Base-by-base conservation (phyloP, 2,113 vertebrate genomes). In the Chaenocephalus aceratus region DNA sequence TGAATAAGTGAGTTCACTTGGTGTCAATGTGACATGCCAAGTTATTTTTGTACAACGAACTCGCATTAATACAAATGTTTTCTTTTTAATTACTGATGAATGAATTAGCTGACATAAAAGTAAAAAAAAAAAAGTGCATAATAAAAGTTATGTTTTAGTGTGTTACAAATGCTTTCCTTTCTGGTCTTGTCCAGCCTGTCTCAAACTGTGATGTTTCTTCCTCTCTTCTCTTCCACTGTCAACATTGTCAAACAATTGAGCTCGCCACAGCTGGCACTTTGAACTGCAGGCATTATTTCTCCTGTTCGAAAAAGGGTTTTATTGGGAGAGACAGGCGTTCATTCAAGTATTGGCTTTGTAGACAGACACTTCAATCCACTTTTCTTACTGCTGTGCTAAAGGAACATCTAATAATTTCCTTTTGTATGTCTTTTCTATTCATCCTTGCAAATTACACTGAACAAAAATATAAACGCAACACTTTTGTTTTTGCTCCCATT, bases 271-370 rank as follows among this genome's bases (percentile, higher is more conserved):
- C 66, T 59, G 72, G n/a, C 61, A 79, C 72, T 26, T 62, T 75
- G 48, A 72, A 72, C 73, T 23, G 57, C 75, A 72, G 23, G 18
- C 45, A 57, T 61, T 75, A 41, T 65, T 46, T 58, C 60, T 56
- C 26, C 74, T 68, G n/a, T 66, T 72, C 2, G 3, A 67, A 49
- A 44, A 75, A 64, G 53, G 2, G 51, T 70, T 77, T 69, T 69
- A 70, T 70, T 9, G 71, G 75, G 67, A 76, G 48, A 53, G 18
- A 58, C 52, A 1, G 5, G 71, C 4, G 75, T 45, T 72, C 51
- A 65, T 78, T 70, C 54, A 58, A 73, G 45, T 75, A 64, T 72
- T 74, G 0, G 15, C 51, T 67, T 63, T 81, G 56, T 65, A 44
- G 45, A n/a, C 6, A 56, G 45, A n/a, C 6, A 56, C 74, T 59